phyloP scores from a whole-genome alignment of 2,797 vertebrate genomes.

The Helostoma temminkii region DNA sequence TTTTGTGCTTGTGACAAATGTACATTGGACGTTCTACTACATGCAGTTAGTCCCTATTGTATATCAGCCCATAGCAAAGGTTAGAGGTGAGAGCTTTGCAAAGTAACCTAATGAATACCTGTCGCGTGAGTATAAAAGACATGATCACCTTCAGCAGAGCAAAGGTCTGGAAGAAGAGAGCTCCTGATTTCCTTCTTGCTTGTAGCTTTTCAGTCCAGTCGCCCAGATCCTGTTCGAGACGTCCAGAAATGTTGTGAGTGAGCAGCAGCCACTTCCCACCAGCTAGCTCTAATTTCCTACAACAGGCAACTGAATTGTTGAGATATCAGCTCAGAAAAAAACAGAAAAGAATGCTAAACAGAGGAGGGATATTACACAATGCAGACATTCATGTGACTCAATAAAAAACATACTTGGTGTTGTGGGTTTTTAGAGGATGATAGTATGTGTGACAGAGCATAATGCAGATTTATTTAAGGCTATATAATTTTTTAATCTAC shows the following conservation, averaged over 20 bases:
- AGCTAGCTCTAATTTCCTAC: slow-evolving; percentile 73
- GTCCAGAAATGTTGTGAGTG: slow-evolving; percentile 34
- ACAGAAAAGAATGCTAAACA: slow-evolving; percentile 27
- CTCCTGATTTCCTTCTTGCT: slow-evolving; percentile 42
- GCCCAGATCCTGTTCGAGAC: slow-evolving; percentile 39
- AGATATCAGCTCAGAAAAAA: slow-evolving; percentile 48
- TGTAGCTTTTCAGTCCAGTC: slow-evolving; percentile 28
- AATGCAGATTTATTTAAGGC: not conserved
- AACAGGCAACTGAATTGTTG: slow-evolving; percentile 51
- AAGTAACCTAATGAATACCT: slow-evolving; percentile 78
- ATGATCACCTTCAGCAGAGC: slow-evolving; percentile 82
- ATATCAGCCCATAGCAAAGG: slow-evolving; percentile 39
- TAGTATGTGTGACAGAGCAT: not conserved
- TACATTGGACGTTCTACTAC: slow-evolving; percentile 22
- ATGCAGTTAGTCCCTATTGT: slow-evolving; percentile 70
- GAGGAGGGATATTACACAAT: slow-evolving; percentile 68
- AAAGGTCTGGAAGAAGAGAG: slow-evolving; percentile 32
- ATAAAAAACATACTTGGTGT: slow-evolving; percentile 37
- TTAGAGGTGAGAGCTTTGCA: slow-evolving; percentile 61
- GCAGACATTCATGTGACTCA: slow-evolving; percentile 70
- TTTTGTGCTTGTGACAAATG: slow-evolving; percentile 9
- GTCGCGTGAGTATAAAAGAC: slow-evolving; percentile 81
- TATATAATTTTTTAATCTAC: not conserved
- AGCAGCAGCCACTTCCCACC: slow-evolving; percentile 66
- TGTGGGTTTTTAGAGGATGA: slow-evolving; percentile 54